Base-by-base conservation (phyloP, 35 echinoderm and acorn worm species). In the Ptychodera flava region DNA sequence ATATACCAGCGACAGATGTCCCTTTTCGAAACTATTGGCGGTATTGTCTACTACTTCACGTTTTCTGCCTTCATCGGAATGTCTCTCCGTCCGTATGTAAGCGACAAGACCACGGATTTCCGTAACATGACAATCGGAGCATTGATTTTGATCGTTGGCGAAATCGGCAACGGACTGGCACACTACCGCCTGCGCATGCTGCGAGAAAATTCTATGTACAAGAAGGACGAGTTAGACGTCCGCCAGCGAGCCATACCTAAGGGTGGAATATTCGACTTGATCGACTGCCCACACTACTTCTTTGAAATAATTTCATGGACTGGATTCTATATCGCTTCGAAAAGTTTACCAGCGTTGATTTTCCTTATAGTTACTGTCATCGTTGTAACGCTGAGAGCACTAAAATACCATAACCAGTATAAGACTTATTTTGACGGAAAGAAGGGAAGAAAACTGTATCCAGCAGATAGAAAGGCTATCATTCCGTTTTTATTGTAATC, bases 401-500 rank as follows among this genome's bases (percentile, higher is more conserved):
- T 16, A 15, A 90, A 85, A 29, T 75, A 90, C 35, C 88, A 90
- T 29, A 28, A 30, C 1, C 31, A 77, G 31, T 90, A 90, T 37
- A 90, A 90, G 77, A 75, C 33, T 0, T 81, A 90, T n/a, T 90
- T 90, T 38, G 76, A 90, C 38, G 88, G 88, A 85, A 38, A 76
- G 16, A 34, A 85, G 31, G 88, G 88, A 22, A 85, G 88, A 15
- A 82, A 90, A 29, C 77, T 90, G 15, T 90, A 90, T 45, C 88
- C 88, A 34, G 1, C 15, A 79, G 30, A 79, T 34, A 81, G 88
- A 32, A 90, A 79, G 77, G 88, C 83, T 1, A 34, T 90, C 31
- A 90, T 90, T 36, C 88, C 88, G 10, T 90, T 90, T 52, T 77
- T 90, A 0, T 90, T 84, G 34, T 90, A 78, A 90, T 79, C 1